Percentiles rank a stretch among this genome's conserved stretches.
Evolutionary conservation across 2,113 vertebrate genomes (phyloP).

Genomic region (Oryzias melastigma): DNA sequence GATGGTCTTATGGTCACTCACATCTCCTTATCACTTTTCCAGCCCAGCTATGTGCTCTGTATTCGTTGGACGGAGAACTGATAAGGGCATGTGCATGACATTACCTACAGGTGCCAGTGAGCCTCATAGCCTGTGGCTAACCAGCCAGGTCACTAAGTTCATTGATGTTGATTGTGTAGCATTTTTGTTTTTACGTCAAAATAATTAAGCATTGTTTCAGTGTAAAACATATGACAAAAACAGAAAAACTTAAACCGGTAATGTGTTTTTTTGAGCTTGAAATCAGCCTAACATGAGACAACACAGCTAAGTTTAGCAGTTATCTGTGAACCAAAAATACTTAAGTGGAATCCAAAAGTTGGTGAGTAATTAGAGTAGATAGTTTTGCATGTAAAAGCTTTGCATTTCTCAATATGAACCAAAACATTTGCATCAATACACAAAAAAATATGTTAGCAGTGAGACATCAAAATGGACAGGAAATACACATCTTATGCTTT

Average conservation of each 20-base stretch:
- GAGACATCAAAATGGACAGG: too few species aligned
- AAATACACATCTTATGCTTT: too few species aligned
- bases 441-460: too few species aligned
- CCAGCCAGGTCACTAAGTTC: neutral
- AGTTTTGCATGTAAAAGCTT: conserved; percentile 10
- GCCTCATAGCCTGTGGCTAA: conserved; percentile 15
- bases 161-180: conserved; percentile 2
- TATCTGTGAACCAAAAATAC: conserved; percentile 4
- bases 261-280: neutral
- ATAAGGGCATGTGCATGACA: conserved; percentile 93
- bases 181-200: neutral
- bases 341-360: conserved; percentile 12
- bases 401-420: neutral
- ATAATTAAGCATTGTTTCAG: neutral
- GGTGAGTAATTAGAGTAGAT: conserved; percentile 30
- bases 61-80: conserved; percentile 99
- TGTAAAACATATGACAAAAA: conserved; percentile 1
- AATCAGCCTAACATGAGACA: conserved; percentile 14
- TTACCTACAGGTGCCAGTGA: conserved; percentile 61
- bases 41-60: conserved; percentile 89
- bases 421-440: too few species aligned
- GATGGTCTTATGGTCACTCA: conserved; percentile 72
- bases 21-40: conserved; percentile 99
- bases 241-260: neutral
- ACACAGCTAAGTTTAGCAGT: conserved; percentile 1